Evolutionary conservation across 2,113 vertebrate species (phyloP).

Genomic region (Ptilorrhoa leucosticta): DNA sequence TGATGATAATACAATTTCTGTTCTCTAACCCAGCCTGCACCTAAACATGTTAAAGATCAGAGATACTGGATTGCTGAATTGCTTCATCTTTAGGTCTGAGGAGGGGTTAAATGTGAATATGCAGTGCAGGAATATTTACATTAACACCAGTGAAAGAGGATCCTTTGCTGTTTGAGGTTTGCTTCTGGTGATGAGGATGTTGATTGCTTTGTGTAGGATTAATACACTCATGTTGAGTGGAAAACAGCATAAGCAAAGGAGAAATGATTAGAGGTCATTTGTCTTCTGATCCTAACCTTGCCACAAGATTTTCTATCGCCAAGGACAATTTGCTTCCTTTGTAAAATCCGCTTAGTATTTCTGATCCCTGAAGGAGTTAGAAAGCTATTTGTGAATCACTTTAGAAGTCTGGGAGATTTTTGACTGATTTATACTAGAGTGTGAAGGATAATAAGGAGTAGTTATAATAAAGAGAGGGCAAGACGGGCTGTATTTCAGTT

Average conservation of each 20-base stretch:
- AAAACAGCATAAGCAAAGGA: neutral
- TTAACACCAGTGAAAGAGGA: neutral
- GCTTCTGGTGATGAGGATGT: neutral
- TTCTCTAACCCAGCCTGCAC: neutral
- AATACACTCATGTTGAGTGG: neutral
- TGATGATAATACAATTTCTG: neutral
- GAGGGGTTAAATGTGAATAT: neutral
- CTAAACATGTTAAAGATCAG: neutral
- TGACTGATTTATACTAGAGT: neutral
- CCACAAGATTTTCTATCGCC: neutral
- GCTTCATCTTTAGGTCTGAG: neutral
- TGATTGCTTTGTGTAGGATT: neutral
- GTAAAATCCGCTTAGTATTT: constrained; percentile 20
- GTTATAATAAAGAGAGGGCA: neutral
- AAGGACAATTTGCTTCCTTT: constrained; percentile 15
- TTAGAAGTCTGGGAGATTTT: neutral
- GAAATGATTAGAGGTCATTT: constrained; percentile 3
- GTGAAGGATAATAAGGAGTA: neutral
- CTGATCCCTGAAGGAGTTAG: constrained; percentile 19
- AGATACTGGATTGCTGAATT: neutral
- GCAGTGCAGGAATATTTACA: neutral
- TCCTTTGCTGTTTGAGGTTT: neutral
- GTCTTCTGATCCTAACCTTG: constrained; percentile 42
- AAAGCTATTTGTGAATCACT: constrained; percentile 12
- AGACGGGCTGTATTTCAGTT: neutral